Conservation (phyloP, 2,888 invertebrate genomes). For the Tolmerus cingulatus region DNA sequence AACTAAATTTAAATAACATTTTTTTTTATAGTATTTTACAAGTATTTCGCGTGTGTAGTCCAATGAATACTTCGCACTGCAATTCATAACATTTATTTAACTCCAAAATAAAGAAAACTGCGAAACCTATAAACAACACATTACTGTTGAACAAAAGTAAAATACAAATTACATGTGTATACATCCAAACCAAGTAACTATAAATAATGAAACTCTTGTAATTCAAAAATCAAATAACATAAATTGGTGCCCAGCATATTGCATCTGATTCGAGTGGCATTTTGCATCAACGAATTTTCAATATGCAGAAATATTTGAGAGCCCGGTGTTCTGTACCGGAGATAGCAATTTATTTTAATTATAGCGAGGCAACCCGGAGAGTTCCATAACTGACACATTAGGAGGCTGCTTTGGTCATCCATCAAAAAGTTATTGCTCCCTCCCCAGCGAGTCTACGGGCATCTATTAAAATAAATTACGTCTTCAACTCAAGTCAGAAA, state of each 20-base stretch:
- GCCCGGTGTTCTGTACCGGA: not conserved
- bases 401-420: not conserved
- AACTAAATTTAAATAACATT: too few species aligned
- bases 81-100: too few species aligned
- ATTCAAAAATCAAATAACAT: too few species aligned
- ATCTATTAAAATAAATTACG: conserved; percentile 16
- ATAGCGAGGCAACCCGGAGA: not conserved
- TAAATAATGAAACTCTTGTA: too few species aligned
- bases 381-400: not conserved
- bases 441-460: not conserved
- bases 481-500: conserved; percentile 1
- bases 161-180: too few species aligned
- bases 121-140: too few species aligned
- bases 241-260: not conserved
- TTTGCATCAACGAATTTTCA: not conserved
- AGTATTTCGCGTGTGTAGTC: too few species aligned
- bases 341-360: not conserved
- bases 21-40: too few species aligned
- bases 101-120: too few species aligned
- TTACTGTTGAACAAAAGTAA: too few species aligned
- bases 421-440: not conserved
- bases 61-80: too few species aligned
- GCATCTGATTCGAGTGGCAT: not conserved
- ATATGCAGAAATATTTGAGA: not conserved
- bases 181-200: too few species aligned